Conservation (phyloP, 2,113 vertebrate species). For the Thermophis baileyi region DNA sequence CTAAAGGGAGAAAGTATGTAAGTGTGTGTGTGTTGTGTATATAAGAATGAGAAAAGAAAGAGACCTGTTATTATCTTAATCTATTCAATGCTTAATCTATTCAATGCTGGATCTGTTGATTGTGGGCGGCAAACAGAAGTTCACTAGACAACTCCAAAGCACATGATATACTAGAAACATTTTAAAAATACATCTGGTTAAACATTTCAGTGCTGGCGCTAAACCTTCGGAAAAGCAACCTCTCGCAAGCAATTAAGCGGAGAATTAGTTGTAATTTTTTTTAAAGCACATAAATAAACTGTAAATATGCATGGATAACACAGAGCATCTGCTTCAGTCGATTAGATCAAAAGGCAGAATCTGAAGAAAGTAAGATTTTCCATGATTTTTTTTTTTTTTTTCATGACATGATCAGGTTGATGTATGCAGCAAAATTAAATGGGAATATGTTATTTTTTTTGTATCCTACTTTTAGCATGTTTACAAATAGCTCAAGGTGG, state of each 20-base stretch:
- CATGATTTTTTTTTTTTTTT: background rate
- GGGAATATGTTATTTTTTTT: too few species aligned
- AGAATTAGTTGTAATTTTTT: background rate
- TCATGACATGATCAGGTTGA: background rate
- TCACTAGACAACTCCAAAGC: background rate
- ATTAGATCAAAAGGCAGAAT: background rate
- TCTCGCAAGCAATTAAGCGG: background rate
- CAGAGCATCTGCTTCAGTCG: background rate
- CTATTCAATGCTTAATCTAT: background rate
- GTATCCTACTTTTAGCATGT: too few species aligned
- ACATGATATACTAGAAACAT: background rate
- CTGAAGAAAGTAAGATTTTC: background rate
- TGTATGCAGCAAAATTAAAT: background rate
- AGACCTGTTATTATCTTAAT: background rate
- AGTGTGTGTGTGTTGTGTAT: background rate
- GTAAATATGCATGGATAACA: background rate
- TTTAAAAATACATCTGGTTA: background rate
- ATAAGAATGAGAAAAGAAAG: background rate
- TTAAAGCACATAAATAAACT: background rate
- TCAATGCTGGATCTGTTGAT: background rate
- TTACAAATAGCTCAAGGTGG: too few species aligned
- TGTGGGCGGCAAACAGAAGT: background rate
- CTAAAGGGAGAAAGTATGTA: background rate
- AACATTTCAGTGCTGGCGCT: background rate
- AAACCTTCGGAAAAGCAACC: background rate